Evolutionary conservation across 2,113 vertebrate species (phyloP).

Genomic region (Pitta sordida): DNA sequence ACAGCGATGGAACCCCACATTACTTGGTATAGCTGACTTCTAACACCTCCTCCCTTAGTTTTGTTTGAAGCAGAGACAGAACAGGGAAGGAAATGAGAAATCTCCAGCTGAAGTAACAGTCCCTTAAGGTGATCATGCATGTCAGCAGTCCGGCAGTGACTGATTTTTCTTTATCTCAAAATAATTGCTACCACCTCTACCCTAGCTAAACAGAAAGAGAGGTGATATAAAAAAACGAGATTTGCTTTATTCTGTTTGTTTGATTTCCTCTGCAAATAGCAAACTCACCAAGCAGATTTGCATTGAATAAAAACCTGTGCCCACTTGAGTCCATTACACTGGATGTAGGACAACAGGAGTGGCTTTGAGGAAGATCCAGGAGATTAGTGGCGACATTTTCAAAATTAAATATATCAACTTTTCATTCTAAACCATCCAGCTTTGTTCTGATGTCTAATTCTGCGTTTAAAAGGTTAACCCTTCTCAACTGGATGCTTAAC

Average conservation of each 20-base stretch:
- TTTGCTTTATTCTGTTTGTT: not conserved
- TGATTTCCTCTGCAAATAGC: not conserved
- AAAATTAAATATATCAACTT: not conserved
- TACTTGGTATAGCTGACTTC: accelerated
- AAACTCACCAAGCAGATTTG: not conserved
- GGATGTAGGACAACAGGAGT: not conserved
- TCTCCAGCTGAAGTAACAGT: not conserved
- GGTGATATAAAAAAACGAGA: not conserved
- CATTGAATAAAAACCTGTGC: not conserved
- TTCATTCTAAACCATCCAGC: not conserved
- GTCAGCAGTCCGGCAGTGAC: not conserved
- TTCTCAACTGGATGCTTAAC: not conserved
- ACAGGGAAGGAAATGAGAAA: not conserved
- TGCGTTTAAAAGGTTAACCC: not conserved
- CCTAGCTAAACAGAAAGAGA: not conserved
- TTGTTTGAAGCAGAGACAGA: not conserved
- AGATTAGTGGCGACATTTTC: not conserved
- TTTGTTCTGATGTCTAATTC: not conserved
- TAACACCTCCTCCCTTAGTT: not conserved
- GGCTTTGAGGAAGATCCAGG: not conserved
- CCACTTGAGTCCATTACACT: not conserved
- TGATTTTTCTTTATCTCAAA: not conserved
- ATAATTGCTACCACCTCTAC: not conserved
- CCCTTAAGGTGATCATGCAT: not conserved
- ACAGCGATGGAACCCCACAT: not conserved